Conservation (phyloP, 2,888 invertebrate genomes). For the Maniola hyperantus region DNA sequence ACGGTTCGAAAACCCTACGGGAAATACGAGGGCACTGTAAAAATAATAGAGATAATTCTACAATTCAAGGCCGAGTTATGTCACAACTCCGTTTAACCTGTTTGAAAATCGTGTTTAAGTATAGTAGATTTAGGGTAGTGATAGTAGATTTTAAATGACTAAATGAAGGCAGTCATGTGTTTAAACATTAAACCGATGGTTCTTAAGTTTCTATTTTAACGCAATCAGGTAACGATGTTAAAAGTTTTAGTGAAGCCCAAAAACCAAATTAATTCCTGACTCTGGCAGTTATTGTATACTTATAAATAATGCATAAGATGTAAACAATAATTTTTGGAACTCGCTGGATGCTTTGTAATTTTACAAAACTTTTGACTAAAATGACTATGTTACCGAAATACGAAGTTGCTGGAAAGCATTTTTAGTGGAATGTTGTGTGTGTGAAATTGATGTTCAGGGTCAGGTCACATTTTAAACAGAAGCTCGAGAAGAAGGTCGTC, state of each 20-base stretch:
- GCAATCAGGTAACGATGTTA: slow-evolving; percentile 8
- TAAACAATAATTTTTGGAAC: slow-evolving; percentile 19
- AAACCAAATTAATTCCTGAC: slow-evolving; percentile 28
- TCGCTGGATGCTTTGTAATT: slow-evolving; percentile 27
- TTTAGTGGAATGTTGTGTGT: slow-evolving; percentile 11
- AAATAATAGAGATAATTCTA: slow-evolving; percentile 48
- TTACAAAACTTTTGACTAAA: slow-evolving; percentile 3
- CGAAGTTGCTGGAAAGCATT: slow-evolving; percentile 18
- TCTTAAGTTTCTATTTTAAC: slow-evolving; percentile 14
- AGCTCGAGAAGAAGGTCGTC: slow-evolving; percentile 76
- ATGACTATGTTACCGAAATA: slow-evolving; percentile 28
- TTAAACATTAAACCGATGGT: slow-evolving; percentile 15
- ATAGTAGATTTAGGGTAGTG: slow-evolving; percentile 16
- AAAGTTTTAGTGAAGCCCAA: not conserved
- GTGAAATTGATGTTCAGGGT: slow-evolving; percentile 34
- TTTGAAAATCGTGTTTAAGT: slow-evolving; percentile 42
- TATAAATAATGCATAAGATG: slow-evolving; percentile 11
- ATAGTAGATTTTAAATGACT: slow-evolving; percentile 23
- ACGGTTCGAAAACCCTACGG: slow-evolving; percentile 40
- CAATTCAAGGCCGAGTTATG: slow-evolving; percentile 68
- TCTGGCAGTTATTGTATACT: slow-evolving; percentile 27
- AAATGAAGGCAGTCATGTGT: slow-evolving; percentile 36
- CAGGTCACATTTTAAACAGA: slow-evolving; percentile 73
- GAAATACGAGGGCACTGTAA: slow-evolving; percentile 38
- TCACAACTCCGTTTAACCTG: slow-evolving; percentile 69